Evolutionary conservation across 64 coral and sea anemone genomes (phyloP).

Genomic region (Catalaphyllia jardinei): DNA sequence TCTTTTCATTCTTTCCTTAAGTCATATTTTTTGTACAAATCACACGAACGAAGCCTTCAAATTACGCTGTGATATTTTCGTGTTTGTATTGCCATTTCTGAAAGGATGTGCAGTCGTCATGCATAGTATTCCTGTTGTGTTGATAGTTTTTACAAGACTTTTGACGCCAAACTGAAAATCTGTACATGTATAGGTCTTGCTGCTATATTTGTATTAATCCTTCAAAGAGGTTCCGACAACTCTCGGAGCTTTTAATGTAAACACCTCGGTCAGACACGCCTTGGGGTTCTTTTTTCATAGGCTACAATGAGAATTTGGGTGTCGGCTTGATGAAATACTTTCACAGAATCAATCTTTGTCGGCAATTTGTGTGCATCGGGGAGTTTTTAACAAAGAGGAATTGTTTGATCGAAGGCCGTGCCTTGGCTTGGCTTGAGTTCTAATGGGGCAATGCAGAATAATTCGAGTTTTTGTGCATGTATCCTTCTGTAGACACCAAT

Average conservation of each 20-base stretch:
- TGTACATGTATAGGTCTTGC: background rate
- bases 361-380: too few relatives aligned
- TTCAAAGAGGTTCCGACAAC: background rate
- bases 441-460: too few relatives aligned
- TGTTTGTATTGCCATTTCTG: background rate
- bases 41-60: background rate
- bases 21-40: background rate
- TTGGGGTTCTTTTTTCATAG: background rate
- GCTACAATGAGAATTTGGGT: slow-evolving; percentile 1
- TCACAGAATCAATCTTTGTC: background rate
- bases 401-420: background rate
- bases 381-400: background rate
- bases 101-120: background rate
- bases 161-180: background rate
- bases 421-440: background rate
- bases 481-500: too few relatives aligned
- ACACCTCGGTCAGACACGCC: background rate
- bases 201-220: slow-evolving; percentile 15
- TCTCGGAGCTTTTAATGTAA: background rate
- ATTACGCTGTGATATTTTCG: background rate
- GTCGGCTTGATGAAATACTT: background rate
- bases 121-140: background rate
- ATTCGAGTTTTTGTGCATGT: too few relatives aligned
- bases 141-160: background rate
- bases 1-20: background rate